Evolutionary conservation across 1,140 invertebrate genomes (phyloP).

Genomic region (Heliconius hermathena): DNA sequence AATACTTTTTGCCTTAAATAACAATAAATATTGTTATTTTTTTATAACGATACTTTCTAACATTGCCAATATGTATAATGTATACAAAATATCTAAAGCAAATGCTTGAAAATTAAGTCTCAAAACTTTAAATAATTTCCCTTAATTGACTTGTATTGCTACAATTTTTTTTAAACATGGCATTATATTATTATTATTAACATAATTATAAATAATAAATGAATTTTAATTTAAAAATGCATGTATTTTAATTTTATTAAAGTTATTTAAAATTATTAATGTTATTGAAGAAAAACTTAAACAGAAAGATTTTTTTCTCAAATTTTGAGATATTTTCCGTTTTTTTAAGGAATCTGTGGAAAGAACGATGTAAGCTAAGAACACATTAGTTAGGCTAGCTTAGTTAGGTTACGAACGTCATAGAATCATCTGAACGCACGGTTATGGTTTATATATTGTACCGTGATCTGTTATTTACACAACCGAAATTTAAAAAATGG

Average conservation of each 20-base stretch:
- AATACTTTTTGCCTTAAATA: background rate
- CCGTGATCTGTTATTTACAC: background rate
- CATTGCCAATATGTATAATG: background rate
- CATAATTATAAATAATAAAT: too few species aligned
- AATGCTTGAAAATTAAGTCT: too few species aligned
- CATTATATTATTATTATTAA: too few species aligned
- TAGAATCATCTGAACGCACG: slow-evolving; percentile 48
- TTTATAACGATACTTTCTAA: background rate
- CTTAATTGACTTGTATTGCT: too few species aligned
- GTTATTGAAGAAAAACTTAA: background rate
- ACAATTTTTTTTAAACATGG: too few species aligned
- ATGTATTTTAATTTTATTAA: background rate
- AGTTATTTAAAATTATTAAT: background rate
- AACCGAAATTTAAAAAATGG: background rate
- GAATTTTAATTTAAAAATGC: too few species aligned
- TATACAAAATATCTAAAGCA: too few species aligned
- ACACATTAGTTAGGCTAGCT: slow-evolving; percentile 45
- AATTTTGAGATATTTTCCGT: background rate
- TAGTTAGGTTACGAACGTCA: slow-evolving; percentile 57
- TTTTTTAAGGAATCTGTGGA: background rate
- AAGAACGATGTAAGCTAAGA: slow-evolving; percentile 21
- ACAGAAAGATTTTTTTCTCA: too few species aligned
- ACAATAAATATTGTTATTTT: background rate
- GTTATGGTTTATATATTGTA: background rate
- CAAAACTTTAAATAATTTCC: too few species aligned